Evolutionary conservation across 2,113 vertebrate species (phyloP).

Genomic region (Tilapia sparmanii): DNA sequence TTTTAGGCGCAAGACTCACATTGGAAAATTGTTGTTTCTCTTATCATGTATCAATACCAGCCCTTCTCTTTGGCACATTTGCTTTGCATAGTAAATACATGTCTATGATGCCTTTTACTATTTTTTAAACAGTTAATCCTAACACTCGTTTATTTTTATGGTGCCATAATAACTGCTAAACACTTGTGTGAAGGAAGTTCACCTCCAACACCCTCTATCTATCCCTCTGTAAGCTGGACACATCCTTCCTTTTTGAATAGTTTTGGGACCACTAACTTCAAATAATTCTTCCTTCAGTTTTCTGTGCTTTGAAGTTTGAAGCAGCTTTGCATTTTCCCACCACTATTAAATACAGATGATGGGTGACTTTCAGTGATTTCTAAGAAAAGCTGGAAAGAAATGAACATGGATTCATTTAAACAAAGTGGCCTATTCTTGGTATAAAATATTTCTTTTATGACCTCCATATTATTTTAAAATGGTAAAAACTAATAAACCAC

Average conservation of each 20-base stretch:
- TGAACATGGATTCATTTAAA: rapidly evolving
- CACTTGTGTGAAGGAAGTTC: neutral
- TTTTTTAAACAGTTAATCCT: neutral
- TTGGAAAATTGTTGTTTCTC: neutral
- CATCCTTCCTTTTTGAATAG: neutral
- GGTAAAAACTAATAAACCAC: neutral
- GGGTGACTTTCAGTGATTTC: neutral
- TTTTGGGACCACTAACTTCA: neutral
- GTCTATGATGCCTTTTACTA: neutral
- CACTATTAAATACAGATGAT: neutral
- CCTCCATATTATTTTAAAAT: neutral
- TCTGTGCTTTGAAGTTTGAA: neutral
- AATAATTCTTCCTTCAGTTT: neutral
- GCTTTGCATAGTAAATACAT: rapidly evolving
- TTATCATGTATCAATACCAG: neutral
- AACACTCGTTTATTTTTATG: neutral
- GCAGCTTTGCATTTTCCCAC: neutral
- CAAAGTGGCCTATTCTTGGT: neutral
- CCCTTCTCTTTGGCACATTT: neutral
- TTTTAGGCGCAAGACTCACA: neutral
- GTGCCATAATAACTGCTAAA: neutral
- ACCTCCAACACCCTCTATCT: neutral
- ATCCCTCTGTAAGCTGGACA: neutral
- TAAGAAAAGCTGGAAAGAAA: neutral
- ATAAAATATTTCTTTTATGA: neutral